These are phyloP conservation scores for Proterorhinus semilunaris DNA, from an alignment of 2,113 vertebrate genomes.

Conservation along the genomic window DNA sequence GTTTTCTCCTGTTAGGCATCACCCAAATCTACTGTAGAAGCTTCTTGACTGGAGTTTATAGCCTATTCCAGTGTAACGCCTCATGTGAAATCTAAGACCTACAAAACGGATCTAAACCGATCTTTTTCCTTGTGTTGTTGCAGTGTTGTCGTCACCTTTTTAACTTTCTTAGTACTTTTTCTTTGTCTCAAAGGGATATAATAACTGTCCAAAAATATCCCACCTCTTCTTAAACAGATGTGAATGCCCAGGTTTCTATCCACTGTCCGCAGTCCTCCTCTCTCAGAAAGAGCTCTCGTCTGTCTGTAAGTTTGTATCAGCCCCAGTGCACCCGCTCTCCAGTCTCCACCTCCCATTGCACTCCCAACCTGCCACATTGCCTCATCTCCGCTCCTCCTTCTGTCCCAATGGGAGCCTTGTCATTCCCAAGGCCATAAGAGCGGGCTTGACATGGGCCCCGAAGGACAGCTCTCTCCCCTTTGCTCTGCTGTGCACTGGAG, in stretches of 20 bases:
- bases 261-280: constrained; percentile 34
- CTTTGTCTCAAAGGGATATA: background rate
- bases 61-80: too few relatives aligned
- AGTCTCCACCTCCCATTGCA: constrained; percentile 10
- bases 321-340: constrained; percentile 9
- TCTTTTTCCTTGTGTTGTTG: too few relatives aligned
- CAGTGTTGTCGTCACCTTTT: too few relatives aligned
- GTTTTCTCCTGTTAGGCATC: too few relatives aligned
- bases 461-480: constrained; percentile 45
- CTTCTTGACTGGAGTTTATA: too few relatives aligned
- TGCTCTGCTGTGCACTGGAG: constrained; percentile 55
- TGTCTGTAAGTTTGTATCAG: constrained; percentile 10
- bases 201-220: constrained; percentile 1
- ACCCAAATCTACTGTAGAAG: too few relatives aligned
- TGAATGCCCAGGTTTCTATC: constrained; percentile 33
- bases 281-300: constrained; percentile 32
- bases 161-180: background rate
- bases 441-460: constrained; percentile 33
- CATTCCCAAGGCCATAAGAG: constrained; percentile 52
- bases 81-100: too few relatives aligned
- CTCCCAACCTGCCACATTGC: constrained; percentile 13
- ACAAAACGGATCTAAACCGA: too few relatives aligned
- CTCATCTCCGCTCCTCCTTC: constrained; percentile 14
- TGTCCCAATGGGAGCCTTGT: constrained; percentile 44
- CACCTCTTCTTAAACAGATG: constrained; percentile 25